These are phyloP conservation scores for Lerema accius DNA, from an alignment of 1,140 invertebrate genomes.

Conservation along the genomic window DNA sequence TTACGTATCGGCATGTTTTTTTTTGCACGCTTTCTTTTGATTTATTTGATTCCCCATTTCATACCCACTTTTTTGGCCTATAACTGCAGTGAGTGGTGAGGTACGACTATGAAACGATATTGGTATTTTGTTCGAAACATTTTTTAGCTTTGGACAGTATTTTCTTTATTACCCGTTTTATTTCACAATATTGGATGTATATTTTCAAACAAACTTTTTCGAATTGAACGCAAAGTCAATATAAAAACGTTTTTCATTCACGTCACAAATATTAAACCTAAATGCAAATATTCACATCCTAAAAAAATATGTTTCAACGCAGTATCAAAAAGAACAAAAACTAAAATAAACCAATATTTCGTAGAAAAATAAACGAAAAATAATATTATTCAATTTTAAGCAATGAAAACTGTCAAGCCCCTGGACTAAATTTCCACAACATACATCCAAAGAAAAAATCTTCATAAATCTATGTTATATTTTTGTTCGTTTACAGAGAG, in stretches of 20 bases:
- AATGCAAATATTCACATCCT: not conserved
- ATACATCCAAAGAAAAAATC: no score
- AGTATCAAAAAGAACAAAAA: no score
- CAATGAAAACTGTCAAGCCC: no score
- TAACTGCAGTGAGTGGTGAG: constrained; percentile 6
- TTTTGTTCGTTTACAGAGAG: no score
- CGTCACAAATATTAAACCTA: not conserved
- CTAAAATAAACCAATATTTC: no score
- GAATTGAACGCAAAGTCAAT: not conserved
- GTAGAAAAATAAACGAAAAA: constrained; percentile 13
- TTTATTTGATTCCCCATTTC: constrained; percentile 20
- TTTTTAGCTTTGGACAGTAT: constrained; percentile 5
- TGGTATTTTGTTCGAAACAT: constrained; percentile 15
- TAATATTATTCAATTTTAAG: no score
- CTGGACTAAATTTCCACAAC: no score
- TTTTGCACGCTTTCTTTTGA: constrained; percentile 8
- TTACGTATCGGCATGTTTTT: constrained; percentile 35
- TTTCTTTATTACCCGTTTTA: constrained; percentile 14
- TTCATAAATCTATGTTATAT: no score
- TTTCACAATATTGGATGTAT: constrained; percentile 5
- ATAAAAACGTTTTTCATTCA: not conserved
- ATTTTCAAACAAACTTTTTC: constrained; percentile 1
- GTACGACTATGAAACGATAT: constrained; percentile 14
- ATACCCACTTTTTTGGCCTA: constrained; percentile 3
- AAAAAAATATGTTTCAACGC: not conserved